Evolutionary conservation across 2,888 invertebrate genomes (phyloP).

Genomic region (Drosophila rubida): DNA sequence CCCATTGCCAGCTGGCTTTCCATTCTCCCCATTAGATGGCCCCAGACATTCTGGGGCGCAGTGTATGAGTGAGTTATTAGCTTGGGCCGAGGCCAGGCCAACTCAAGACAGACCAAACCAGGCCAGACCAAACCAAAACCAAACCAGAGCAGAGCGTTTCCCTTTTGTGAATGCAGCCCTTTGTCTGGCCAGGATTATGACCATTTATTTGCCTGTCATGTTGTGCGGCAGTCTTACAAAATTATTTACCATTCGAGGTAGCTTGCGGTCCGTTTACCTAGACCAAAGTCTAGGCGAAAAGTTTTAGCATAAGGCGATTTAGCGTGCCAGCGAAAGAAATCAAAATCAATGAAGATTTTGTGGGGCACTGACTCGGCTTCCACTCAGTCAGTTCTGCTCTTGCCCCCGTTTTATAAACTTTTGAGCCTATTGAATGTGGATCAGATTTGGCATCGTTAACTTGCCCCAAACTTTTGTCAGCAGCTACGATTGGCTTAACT

Average conservation of each 20-base stretch:
- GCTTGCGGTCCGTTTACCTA: constrained; percentile 24
- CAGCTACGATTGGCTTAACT: constrained; percentile 23
- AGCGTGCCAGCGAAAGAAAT: constrained; percentile 58
- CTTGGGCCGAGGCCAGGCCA: constrained; percentile 17
- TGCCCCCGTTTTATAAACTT: constrained; percentile 49
- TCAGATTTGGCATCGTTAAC: constrained; percentile 25
- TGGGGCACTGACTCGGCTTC: constrained; percentile 50
- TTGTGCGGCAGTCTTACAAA: constrained; percentile 53
- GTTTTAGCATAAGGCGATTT: constrained; percentile 74
- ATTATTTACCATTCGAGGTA: constrained; percentile 48
- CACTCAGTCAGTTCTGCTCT: background rate
- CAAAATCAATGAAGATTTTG: constrained; percentile 77
- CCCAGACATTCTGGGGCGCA: constrained; percentile 37
- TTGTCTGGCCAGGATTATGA: constrained; percentile 77
- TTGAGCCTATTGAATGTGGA: constrained; percentile 28
- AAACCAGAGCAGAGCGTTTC: constrained; percentile 17
- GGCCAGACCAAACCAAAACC: background rate
- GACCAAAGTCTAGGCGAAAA: constrained; percentile 28
- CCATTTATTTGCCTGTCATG: constrained; percentile 75
- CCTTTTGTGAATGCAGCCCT: constrained; percentile 56
- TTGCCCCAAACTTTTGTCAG: constrained; percentile 44
- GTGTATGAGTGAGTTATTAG: constrained; percentile 61
- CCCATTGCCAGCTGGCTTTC: constrained; percentile 26
- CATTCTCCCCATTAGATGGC: constrained; percentile 25
- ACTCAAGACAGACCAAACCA: background rate